Conservation (phyloP, 2,888 invertebrate genomes). For the Trichopria drosophilae region DNA sequence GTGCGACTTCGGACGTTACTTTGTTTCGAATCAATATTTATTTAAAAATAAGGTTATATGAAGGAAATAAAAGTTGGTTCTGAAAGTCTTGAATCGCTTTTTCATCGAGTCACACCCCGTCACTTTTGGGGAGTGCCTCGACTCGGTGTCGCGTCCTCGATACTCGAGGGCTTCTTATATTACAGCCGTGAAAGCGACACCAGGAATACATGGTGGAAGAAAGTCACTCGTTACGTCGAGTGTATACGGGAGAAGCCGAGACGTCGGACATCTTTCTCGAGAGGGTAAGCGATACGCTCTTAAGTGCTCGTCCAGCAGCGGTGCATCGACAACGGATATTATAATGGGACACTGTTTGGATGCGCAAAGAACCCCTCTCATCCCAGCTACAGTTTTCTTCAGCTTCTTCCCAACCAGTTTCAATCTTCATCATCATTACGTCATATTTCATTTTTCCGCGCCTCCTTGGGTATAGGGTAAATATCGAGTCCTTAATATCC, state of each 20-base stretch:
- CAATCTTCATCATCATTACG: too few species aligned
- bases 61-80: too few species aligned
- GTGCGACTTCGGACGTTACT: too few species aligned
- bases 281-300: constrained; percentile 51
- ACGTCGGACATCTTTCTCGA: constrained; percentile 41
- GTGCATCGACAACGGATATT: constrained; percentile 41
- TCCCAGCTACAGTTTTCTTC: not conserved
- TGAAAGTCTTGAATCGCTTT: too few species aligned
- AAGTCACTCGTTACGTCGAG: constrained; percentile 5
- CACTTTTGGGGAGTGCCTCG: not conserved
- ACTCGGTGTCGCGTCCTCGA: constrained; percentile 27
- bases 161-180: constrained; percentile 45
- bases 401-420: too few species aligned
- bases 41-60: too few species aligned
- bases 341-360: constrained; percentile 41
- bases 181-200: constrained; percentile 50
- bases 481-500: too few species aligned
- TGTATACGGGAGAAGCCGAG: constrained; percentile 21
- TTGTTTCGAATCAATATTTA: too few species aligned
- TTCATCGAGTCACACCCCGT: not conserved
- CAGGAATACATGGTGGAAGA: constrained; percentile 32
- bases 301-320: constrained; percentile 44
- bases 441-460: too few species aligned
- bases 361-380: too few species aligned
- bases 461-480: too few species aligned